A percentile compares a stretch with the other conserved stretches of the same genome.
These are phyloP conservation scores for Syngnathus acus DNA, from an alignment of 2,797 vertebrate species.

Conservation along the genomic window DNA sequence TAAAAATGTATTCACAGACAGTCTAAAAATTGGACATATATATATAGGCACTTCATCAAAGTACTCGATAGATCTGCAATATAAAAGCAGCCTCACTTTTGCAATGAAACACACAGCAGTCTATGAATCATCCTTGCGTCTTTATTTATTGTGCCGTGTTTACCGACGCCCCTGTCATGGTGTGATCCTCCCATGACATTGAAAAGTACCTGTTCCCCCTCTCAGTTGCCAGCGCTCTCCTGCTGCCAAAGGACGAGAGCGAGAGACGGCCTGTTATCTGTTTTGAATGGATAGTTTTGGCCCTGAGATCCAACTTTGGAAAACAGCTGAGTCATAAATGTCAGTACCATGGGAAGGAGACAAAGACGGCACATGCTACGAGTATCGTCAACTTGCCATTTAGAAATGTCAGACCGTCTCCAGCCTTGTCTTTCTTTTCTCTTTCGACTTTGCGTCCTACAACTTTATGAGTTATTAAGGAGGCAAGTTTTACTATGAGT, in stretches of 20 bases:
- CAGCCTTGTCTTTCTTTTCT: slow-evolving; percentile 31
- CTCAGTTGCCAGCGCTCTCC: slow-evolving; percentile 27
- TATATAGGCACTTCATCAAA: background rate
- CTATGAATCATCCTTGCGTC: background rate
- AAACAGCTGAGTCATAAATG: slow-evolving; percentile 67
- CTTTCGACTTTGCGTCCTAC: slow-evolving; percentile 34
- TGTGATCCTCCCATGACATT: slow-evolving; percentile 51
- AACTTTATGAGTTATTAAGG: slow-evolving; percentile 46
- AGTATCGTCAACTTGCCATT: slow-evolving; percentile 61
- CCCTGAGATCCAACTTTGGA: slow-evolving; percentile 52
- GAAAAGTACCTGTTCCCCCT: slow-evolving; percentile 41
- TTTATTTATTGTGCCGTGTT: slow-evolving; percentile 1
- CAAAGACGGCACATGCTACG: slow-evolving; percentile 54
- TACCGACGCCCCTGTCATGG: slow-evolving; percentile 24
- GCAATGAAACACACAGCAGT: background rate
- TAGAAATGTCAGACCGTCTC: slow-evolving; percentile 64
- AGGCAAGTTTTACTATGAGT: slow-evolving; percentile 27
- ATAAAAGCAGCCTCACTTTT: background rate
- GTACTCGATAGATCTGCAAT: background rate
- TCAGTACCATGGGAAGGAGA: slow-evolving; percentile 52
- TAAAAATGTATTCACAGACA: background rate
- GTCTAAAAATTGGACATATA: background rate
- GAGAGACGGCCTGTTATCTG: slow-evolving; percentile 48
- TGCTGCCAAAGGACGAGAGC: slow-evolving; percentile 42
- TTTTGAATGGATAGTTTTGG: slow-evolving; percentile 57